phyloP scores from a whole-genome alignment of 2,888 invertebrate genomes.

The Nymphalis c-album region DNA sequence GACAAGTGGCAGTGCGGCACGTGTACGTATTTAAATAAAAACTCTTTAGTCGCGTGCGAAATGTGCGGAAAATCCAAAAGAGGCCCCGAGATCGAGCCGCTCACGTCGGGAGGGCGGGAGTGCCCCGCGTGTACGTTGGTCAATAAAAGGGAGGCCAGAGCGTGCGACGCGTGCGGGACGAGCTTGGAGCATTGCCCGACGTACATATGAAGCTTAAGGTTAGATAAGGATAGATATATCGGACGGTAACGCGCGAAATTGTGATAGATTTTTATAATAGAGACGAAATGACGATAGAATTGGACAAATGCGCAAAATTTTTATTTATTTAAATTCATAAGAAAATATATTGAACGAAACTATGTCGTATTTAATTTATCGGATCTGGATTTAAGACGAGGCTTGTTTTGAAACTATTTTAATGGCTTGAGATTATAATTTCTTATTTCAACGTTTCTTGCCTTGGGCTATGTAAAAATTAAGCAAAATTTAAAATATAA shows the following conservation, averaged over 20 bases:
- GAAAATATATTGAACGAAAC: background rate
- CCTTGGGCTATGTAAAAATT: slow-evolving; percentile 23
- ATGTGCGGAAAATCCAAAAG: slow-evolving; percentile 87
- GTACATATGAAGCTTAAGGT: slow-evolving; percentile 79
- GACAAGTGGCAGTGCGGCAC: slow-evolving; percentile 85
- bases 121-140: slow-evolving; percentile 89
- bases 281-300: background rate
- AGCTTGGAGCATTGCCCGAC: slow-evolving; percentile 88
- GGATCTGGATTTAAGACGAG: background rate
- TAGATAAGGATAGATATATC: slow-evolving; percentile 13
- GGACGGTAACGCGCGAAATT: background rate
- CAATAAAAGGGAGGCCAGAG: slow-evolving; percentile 83
- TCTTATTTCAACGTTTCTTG: slow-evolving; percentile 11
- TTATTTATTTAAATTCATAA: background rate
- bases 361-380: background rate
- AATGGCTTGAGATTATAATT: slow-evolving; percentile 22
- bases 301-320: slow-evolving; percentile 11
- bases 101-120: slow-evolving; percentile 87
- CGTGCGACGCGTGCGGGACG: slow-evolving; percentile 86
- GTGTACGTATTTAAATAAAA: slow-evolving; percentile 86
- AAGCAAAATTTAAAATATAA: slow-evolving; percentile 5
- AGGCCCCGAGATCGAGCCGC: slow-evolving; percentile 83
- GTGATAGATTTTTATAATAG: background rate
- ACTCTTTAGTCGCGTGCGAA: slow-evolving; percentile 83
- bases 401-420: slow-evolving; percentile 7